These are phyloP conservation scores for Alectoris magna DNA, from an alignment of 2,797 vertebrate genomes.

Conservation along the genomic window DNA sequence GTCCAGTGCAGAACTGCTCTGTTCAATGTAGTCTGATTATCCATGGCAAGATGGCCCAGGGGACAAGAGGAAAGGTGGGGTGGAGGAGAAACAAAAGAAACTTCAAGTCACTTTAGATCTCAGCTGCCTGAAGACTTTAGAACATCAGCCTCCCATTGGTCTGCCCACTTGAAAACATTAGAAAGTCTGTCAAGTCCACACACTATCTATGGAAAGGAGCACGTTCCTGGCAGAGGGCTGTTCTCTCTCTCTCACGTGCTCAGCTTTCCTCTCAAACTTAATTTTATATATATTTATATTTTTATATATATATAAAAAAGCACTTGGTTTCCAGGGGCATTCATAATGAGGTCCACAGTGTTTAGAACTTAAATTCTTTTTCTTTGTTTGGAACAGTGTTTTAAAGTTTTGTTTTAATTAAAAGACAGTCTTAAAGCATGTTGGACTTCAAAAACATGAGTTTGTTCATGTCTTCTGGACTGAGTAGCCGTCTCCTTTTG, in stretches of 20 bases:
- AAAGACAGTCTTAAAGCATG: slow-evolving; percentile 88
- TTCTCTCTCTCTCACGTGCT: slow-evolving; percentile 66
- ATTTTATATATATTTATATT: slow-evolving; percentile 72
- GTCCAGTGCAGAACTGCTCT: slow-evolving; percentile 79
- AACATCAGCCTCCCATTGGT: slow-evolving; percentile 74
- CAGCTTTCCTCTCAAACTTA: slow-evolving; percentile 76
- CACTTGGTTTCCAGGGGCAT: slow-evolving; percentile 84
- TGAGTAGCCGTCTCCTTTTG: slow-evolving; percentile 93
- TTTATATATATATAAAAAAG: slow-evolving; percentile 80
- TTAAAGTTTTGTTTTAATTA: slow-evolving; percentile 65
- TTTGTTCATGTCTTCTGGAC: slow-evolving; percentile 97
- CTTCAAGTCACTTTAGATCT: slow-evolving; percentile 84
- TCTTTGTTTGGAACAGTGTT: slow-evolving; percentile 85
- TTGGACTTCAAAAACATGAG: slow-evolving; percentile 99
- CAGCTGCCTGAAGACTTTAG: slow-evolving; percentile 82
- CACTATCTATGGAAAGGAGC: slow-evolving; percentile 71
- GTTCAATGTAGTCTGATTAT: slow-evolving; percentile 70
- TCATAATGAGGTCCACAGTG: slow-evolving; percentile 87
- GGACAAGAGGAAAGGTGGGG: slow-evolving; percentile 4
- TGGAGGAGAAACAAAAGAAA: slow-evolving; percentile 68
- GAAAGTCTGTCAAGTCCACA: slow-evolving; percentile 78
- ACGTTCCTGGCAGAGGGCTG: slow-evolving; percentile 67
- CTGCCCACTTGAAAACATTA: slow-evolving; percentile 79
- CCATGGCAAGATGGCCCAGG: slow-evolving; percentile 73
- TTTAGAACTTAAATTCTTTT: slow-evolving; percentile 84